phyloP scores from a whole-genome alignment of 2,113 vertebrate genomes.

The Circaetus gallicus region DNA sequence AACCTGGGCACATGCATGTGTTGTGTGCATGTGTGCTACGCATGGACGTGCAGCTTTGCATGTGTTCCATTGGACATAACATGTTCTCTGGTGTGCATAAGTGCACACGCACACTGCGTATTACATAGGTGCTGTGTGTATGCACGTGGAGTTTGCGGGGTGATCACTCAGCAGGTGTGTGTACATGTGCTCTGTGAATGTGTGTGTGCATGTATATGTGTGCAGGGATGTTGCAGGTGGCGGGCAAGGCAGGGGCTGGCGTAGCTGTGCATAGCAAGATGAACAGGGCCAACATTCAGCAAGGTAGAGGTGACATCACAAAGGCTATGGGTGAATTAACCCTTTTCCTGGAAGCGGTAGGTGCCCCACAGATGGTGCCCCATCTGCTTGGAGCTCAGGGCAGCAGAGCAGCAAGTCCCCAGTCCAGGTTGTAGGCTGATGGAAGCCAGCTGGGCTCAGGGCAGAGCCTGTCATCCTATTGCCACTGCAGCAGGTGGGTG shows the following conservation, averaged over 20 bases:
- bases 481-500: not conserved
- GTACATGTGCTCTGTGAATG: not conserved
- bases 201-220: not conserved
- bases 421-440: not conserved
- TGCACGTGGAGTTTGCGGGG: not conserved
- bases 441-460: not conserved
- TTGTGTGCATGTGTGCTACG: too few species aligned
- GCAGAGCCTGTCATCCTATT: not conserved
- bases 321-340: too few species aligned
- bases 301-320: not conserved
- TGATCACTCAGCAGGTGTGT: not conserved
- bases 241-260: not conserved
- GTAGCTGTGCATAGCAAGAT: not conserved
- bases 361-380: not conserved
- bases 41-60: not conserved
- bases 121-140: not conserved
- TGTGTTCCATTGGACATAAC: fast-evolving
- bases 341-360: not conserved
- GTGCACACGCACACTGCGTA: fast-evolving
- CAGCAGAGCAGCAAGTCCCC: not conserved
- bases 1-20: too few species aligned
- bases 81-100: not conserved
- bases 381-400: not conserved
- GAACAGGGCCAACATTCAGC: not conserved
- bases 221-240: not conserved